Percentiles rank a stretch among this genome's conserved stretches.
phyloP scores from a whole-genome alignment of 2,797 vertebrate genomes.

The Smutsia gigantea region DNA sequence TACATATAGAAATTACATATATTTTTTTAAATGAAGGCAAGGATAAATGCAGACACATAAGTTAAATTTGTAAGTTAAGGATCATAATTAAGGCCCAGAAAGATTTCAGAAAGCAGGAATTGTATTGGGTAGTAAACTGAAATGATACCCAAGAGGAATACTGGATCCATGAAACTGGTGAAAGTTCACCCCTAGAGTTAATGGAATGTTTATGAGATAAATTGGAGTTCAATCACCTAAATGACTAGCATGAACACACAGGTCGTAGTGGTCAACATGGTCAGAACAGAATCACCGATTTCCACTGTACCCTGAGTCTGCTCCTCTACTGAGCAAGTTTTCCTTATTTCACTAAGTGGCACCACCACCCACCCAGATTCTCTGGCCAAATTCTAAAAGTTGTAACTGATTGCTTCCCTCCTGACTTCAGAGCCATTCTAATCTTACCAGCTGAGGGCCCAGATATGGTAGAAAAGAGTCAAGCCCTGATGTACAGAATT shows the following conservation, averaged over 20 bases:
- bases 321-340: not conserved
- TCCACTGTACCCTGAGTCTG: not conserved
- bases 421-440: not conserved
- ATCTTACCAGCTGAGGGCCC: not conserved
- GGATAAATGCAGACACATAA: constrained; percentile 5
- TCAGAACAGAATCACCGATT: not conserved
- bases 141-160: not conserved
- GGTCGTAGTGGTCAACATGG: not conserved
- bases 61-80: not conserved
- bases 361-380: not conserved
- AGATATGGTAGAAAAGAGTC: not conserved
- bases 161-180: not conserved
- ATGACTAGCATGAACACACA: not conserved
- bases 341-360: not conserved
- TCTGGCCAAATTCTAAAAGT: not conserved
- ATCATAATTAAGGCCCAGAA: not conserved
- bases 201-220: not conserved
- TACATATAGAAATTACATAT: not conserved
- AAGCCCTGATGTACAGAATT: not conserved
- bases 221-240: not conserved
- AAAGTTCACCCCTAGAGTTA: not conserved
- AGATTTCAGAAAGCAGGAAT: constrained; percentile 7
- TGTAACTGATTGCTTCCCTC: not conserved
- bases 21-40: not conserved
- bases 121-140: not conserved